Conservation (phyloP, 2,797 vertebrate genomes). For the Rhadinocentrus ornatus region DNA sequence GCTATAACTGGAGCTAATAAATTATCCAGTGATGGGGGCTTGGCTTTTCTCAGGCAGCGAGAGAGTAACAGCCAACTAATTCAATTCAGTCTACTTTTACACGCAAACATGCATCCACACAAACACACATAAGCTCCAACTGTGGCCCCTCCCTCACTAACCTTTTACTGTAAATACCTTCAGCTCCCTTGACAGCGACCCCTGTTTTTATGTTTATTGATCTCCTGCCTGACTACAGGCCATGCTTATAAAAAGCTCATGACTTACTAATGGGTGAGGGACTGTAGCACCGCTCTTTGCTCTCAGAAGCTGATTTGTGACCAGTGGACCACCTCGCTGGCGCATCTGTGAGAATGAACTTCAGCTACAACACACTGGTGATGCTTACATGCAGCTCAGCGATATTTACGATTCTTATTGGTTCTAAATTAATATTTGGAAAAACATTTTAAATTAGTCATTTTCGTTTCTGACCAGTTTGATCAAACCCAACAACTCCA, state of each 20-base stretch:
- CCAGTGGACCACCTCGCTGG: neutral
- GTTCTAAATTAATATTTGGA: too few species aligned
- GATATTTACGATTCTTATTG: too few species aligned
- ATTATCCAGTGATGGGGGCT: slow-evolving; percentile 48
- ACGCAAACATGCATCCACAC: slow-evolving; percentile 3
- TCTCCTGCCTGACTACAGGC: slow-evolving; percentile 43
- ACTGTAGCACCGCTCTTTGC: slow-evolving; percentile 15
- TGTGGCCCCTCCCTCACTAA: slow-evolving; percentile 12
- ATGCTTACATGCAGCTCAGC: too few species aligned
- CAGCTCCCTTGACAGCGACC: slow-evolving; percentile 32
- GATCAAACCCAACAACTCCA: too few species aligned
- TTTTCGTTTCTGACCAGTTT: too few species aligned
- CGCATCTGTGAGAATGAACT: neutral
- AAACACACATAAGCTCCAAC: neutral
- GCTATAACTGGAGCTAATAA: slow-evolving; percentile 57
- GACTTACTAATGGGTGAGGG: slow-evolving; percentile 38
- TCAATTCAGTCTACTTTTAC: slow-evolving; percentile 49
- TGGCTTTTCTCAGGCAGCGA: slow-evolving; percentile 61
- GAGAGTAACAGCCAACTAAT: slow-evolving; percentile 50
- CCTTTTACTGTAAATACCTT: slow-evolving; percentile 66
- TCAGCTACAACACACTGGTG: neutral
- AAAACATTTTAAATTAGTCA: too few species aligned
- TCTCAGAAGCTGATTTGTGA: slow-evolving; percentile 25
- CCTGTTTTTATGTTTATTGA: slow-evolving; percentile 67
- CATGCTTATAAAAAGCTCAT: slow-evolving; percentile 38